Evolutionary conservation across 1,140 invertebrate species (phyloP).

Genomic region (Archegozetes longisetosus): DNA sequence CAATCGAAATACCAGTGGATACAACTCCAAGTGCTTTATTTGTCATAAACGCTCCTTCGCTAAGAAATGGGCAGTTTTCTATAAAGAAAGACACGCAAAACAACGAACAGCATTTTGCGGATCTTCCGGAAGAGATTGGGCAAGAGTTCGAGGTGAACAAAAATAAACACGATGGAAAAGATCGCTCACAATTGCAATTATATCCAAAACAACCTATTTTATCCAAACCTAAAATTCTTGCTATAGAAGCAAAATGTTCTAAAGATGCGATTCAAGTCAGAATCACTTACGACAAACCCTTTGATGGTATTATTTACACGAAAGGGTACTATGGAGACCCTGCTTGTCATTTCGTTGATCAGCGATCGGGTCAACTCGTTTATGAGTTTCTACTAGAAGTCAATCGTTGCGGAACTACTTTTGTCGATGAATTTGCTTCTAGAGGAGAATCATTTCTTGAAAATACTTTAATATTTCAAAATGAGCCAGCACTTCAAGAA

Average conservation of each 20-base stretch:
- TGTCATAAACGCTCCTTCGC: neutral
- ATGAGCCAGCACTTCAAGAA: slow-evolving; percentile 82
- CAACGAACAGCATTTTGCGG: neutral
- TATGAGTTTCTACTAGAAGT: slow-evolving; percentile 80
- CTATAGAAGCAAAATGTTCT: slow-evolving; percentile 24
- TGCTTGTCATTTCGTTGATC: slow-evolving; percentile 73
- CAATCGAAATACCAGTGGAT: neutral
- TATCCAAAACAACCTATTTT: neutral
- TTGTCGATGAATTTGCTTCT: slow-evolving; percentile 37
- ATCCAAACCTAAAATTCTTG: slow-evolving; percentile 19
- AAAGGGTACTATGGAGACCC: slow-evolving; percentile 54
- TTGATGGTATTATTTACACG: slow-evolving; percentile 24
- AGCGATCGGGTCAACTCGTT: slow-evolving; percentile 66
- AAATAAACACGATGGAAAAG: neutral
- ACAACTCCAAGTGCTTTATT: neutral
- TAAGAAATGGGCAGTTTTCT: neutral
- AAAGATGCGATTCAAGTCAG: slow-evolving; percentile 23
- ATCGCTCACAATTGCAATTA: no score
- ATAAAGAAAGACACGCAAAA: neutral
- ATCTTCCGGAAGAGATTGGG: neutral
- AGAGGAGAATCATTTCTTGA: slow-evolving; percentile 26
- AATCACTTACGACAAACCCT: slow-evolving; percentile 24
- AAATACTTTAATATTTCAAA: slow-evolving; percentile 85
- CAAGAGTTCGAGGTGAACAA: no score
- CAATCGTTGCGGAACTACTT: slow-evolving; percentile 76